phyloP scores from a whole-genome alignment of 2,113 vertebrate species.

The Cettia cetti region DNA sequence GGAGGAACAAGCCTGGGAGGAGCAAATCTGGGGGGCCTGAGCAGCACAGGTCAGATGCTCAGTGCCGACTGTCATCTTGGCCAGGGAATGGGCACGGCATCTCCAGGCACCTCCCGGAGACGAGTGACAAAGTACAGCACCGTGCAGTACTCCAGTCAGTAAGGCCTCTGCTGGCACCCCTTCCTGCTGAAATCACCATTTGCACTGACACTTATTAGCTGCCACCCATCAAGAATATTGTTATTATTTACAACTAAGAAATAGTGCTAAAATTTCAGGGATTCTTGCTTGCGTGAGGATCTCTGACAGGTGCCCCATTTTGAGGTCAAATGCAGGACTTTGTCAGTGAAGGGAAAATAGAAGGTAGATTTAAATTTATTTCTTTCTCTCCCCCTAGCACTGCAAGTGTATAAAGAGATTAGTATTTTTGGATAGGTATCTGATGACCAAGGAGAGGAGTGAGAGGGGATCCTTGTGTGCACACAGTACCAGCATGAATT shows the following conservation, averaged over 20 bases:
- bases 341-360: background rate
- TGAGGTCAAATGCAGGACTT: slow-evolving; percentile 7
- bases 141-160: slow-evolving; percentile 56
- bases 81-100: slow-evolving; percentile 58
- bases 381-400: background rate
- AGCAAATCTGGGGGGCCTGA: slow-evolving; percentile 33
- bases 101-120: slow-evolving; percentile 50
- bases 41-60: slow-evolving; percentile 26
- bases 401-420: background rate
- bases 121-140: slow-evolving; percentile 77
- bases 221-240: background rate
- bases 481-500: background rate
- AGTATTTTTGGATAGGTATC: background rate
- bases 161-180: background rate
- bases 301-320: background rate
- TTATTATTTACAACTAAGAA: slow-evolving; percentile 56
- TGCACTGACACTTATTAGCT: background rate
- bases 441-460: background rate
- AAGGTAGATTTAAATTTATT: background rate
- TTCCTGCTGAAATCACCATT: background rate
- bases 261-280: background rate
- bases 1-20: background rate
- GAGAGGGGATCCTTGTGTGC: background rate
- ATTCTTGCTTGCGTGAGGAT: background rate
- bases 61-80: slow-evolving; percentile 60